These are phyloP conservation scores for Zonitis immaculata DNA, from an alignment of 2,888 invertebrate genomes.

Conservation along the genomic window DNA sequence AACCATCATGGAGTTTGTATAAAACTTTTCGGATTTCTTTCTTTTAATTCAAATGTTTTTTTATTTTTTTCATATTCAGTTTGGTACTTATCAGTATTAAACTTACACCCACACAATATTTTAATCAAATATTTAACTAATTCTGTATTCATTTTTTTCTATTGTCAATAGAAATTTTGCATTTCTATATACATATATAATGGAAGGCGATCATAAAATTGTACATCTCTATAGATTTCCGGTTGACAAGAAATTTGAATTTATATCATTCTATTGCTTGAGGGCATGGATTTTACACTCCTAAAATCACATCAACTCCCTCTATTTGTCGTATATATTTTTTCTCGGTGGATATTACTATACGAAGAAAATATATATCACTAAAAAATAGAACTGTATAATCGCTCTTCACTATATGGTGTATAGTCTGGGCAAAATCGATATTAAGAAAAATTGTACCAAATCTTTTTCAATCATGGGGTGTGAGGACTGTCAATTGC, in stretches of 20 bases:
- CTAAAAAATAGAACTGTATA: constrained; percentile 32
- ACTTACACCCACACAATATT: not conserved
- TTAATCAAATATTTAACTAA: constrained; percentile 20
- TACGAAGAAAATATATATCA: constrained; percentile 26
- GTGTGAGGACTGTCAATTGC: constrained; percentile 46
- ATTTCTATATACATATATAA: not conserved
- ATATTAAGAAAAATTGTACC: not conserved
- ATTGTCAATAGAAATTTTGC: not conserved
- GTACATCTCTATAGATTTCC: not conserved
- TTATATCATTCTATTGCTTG: not conserved
- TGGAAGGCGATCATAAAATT: not conserved
- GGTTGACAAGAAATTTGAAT: not conserved
- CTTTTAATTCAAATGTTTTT: too few relatives aligned
- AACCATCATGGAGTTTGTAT: constrained; percentile 14
- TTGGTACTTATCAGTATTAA: not conserved
- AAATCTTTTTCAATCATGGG: constrained; percentile 10
- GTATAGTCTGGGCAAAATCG: not conserved
- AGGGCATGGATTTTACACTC: not conserved
- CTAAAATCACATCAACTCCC: constrained; percentile 16
- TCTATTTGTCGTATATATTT: not conserved
- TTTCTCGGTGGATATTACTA: constrained; percentile 10
- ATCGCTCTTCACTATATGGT: too few relatives aligned
- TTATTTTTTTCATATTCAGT: not conserved
- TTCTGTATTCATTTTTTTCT: not conserved
- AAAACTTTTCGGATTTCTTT: constrained; percentile 19